Evolutionary conservation across 2,888 invertebrate genomes (phyloP), one percentile per base, ranked within the genome.

Genomic region (Maniola hyperantus): DNA sequence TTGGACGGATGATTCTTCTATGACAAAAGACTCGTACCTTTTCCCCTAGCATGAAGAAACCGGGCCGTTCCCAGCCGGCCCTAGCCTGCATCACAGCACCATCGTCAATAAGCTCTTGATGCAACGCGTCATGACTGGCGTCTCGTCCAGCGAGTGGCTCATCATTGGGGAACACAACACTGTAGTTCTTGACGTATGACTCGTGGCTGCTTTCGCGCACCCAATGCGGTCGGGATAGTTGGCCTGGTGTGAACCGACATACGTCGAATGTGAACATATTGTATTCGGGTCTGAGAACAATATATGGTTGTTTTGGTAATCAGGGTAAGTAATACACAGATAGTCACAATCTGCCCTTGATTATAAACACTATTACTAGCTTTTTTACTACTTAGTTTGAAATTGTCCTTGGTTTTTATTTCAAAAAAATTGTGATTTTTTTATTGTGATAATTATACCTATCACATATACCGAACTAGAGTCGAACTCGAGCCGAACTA

Each of bases 41-140:
- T 69, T 91, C 84, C 4, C 89, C 90, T 0, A 86, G 85, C 60
- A 95, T 79, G 78, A 95, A 98, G 93, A 97, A 98, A 0, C 96
- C 97, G 0, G 98, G 97, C 70, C 97, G 89, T 82, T 98, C 98
- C 96, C 97, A 98, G 0, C 98, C 97, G 60, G 95, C 96, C 7
- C 96, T 93, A 76, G 97, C 95, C 83, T 98, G 97, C 96, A 97
- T 98, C 34, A 98, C 95, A 0, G 97, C 98, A 0, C 97, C 97
- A 64, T 93, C 93, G 11, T 95, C 93, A 18, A 96, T 88, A 77
- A 98, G 88, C 76, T 94, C 92, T 92, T 96, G 87, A 18, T 92
- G 92, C 68, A 92, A 58, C 0, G 92, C 92, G 54, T 92, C 91
- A 59, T 91, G 89, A 64, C 89, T 88, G 0, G 87, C 83, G 65